Base-by-base conservation (phyloP, 1,140 invertebrate species). In the Orchesella cincta region DNA sequence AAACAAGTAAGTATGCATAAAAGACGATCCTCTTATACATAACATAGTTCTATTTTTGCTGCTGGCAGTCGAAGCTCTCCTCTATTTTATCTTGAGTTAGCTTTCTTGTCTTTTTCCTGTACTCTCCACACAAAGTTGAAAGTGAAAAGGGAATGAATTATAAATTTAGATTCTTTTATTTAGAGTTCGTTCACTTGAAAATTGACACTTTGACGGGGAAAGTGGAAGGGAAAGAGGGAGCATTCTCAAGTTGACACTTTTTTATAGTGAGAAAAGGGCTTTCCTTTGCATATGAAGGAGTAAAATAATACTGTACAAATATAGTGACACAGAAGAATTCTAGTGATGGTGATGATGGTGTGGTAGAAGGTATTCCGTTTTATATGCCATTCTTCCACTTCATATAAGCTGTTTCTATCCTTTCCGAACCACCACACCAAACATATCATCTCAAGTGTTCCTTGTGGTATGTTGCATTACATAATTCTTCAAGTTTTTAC, bases 151-250 rank as follows among this genome's bases (percentile, higher is more conserved):
- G 67, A 33, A 64, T 36, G 77, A 79, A 79, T 79, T 79, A 79
- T 79, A 79, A 79, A 76, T 79, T 79, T 79, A 79, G 75, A 79
- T 79, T 72, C 78, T 76, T 76, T 76, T 67, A 71, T 71, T 71
- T 71, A 71, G 67, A 71, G 34, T 73, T 64, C 54, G 29, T 26
- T 72, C 64, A 76, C 57, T 79, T 73, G 67, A 51, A 75, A 79
- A 79, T 79, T 79, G 78, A 79, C 78, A 79, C 74, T 76, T 79
- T 75, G 77, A 75, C 76, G 73, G 34, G 76, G 46, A 67, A 67
- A 54, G 39, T 57, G 52, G 52, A 57, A 57, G 52, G 52, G 23
- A 57, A 57, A 26, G 52, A 57, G 23, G 52, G 52, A 26, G 52
- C 52, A 57, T n/a, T 57, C 23, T 57, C 23, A 46, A 57, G 52